Base-by-base conservation (phyloP, 2,797 vertebrate genomes). In the Podargus strigoides region DNA sequence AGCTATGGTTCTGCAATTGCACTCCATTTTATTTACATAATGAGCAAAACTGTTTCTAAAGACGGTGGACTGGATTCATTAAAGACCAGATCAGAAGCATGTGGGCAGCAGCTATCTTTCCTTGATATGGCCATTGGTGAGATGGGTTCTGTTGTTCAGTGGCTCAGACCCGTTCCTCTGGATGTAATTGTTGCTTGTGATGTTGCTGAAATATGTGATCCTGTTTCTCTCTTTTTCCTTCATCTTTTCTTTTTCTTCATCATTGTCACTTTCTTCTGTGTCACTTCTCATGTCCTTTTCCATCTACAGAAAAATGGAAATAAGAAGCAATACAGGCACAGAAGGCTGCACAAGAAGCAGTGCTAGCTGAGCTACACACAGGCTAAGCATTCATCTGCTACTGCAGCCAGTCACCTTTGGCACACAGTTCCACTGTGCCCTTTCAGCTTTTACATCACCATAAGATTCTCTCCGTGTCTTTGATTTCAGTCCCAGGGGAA, bases 201-300 rank as follows among this genome's bases (percentile, higher is more conserved):
- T 8, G 0, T 27, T 94, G 75, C 76, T 86, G 91, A 95, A 95
- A 59, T 7, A 39, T 0, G 6, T 26, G 28, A 89, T 72, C 58
- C 96, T 85, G 0, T 95, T 97, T 26, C 81, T 75, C 69, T 96
- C 79, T 50, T 95, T 95, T 39, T 89, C 85, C 64, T 7, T 42
- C 0, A 59, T 37, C 23, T 85, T 85, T n/a, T 95, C 87, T 77
- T 50, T 59, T 47, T 97, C 98, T 41, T 98, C 98, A 7, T 97
- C 98, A 10, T 94, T 96, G 24, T 98, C 98, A 2, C 98, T 98
- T 36, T 99, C 99, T 60, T 99, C 99, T 26, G 98, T 98, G 50
- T 99, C 99, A 13, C 99, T 99, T 56, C 99, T 98, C 83, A 99
- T 98, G 56, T 99, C 99, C 41, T 98, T 98, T 56, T 98, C 98